These are phyloP conservation scores for Scolopax mira DNA, from an alignment of 2,113 vertebrate genomes.

Conservation along the genomic window DNA sequence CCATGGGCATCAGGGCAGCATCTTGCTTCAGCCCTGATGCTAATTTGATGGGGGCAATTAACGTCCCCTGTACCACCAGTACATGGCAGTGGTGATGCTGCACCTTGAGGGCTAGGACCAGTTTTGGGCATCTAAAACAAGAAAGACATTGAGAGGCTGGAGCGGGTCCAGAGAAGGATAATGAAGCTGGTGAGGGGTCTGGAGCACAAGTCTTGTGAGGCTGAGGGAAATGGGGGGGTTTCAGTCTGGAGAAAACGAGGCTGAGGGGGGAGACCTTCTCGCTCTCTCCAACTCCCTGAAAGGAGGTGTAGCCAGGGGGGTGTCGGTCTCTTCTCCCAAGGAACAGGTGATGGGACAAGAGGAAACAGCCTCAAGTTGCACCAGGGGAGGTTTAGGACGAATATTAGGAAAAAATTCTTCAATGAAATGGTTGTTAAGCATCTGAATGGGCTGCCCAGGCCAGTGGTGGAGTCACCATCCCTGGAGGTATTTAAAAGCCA, in stretches of 20 bases:
- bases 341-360: neutral
- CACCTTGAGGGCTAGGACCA: neutral
- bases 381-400: neutral
- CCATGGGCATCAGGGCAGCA: neutral
- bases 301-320: neutral
- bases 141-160: neutral
- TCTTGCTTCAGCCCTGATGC: neutral
- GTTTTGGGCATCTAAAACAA: neutral
- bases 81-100: neutral
- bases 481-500: neutral
- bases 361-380: neutral
- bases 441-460: neutral
- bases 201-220: neutral
- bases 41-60: too few species aligned
- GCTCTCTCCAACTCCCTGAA: neutral
- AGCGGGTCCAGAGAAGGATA: neutral
- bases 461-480: neutral
- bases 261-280: neutral
- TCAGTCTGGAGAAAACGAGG: neutral
- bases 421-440: neutral
- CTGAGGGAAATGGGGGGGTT: neutral
- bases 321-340: neutral
- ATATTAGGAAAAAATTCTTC: neutral
- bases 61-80: too few species aligned
- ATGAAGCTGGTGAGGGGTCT: neutral